These are phyloP conservation scores for Octodonta nipae DNA, from an alignment of 2,888 invertebrate species.

Conservation along the genomic window DNA sequence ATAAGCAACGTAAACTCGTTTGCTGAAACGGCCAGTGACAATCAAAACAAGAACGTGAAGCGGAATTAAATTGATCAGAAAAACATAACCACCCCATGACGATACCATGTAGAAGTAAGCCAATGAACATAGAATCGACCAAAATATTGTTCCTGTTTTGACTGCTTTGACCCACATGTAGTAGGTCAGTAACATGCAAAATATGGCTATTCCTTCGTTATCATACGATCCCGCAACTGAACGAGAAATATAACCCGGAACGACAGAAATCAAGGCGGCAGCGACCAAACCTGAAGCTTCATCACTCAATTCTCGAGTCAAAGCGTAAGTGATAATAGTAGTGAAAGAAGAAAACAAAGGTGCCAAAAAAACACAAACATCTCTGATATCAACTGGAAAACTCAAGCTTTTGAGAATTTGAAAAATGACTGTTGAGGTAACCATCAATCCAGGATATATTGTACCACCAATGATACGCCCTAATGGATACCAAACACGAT, in stretches of 20 bases:
- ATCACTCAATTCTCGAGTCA: constrained; percentile 90
- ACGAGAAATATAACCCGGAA: constrained; percentile 93
- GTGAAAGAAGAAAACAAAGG: constrained; percentile 91
- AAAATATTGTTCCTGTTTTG: constrained; percentile 85
- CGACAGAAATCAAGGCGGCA: constrained; percentile 89
- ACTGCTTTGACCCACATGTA: constrained; percentile 95
- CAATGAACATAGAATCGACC: constrained; percentile 78
- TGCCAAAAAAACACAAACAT: constrained; percentile 61
- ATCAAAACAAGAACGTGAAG: constrained; percentile 87
- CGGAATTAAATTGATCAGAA: constrained; percentile 93
- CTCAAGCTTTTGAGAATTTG: constrained; percentile 31
- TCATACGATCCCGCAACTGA: constrained; percentile 97
- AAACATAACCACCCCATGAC: constrained; percentile 97
- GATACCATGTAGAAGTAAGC: constrained; percentile 99
- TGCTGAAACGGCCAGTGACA: constrained; percentile 84
- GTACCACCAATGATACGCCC: constrained; percentile 93
- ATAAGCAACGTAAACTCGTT: constrained; percentile 86
- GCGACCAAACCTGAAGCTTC: constrained; percentile 87
- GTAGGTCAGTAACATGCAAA: constrained; percentile 95
- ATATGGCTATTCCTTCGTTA: constrained; percentile 95
- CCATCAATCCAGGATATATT: constrained; percentile 90
- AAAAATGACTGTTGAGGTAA: constrained; percentile 74
- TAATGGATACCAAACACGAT: constrained; percentile 92
- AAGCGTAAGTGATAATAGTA: constrained; percentile 82
- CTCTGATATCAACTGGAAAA: constrained; percentile 71